These are phyloP conservation scores for Scaptodrosophila lebanonensis DNA, from an alignment of 1,140 invertebrate species.

Conservation along the genomic window DNA sequence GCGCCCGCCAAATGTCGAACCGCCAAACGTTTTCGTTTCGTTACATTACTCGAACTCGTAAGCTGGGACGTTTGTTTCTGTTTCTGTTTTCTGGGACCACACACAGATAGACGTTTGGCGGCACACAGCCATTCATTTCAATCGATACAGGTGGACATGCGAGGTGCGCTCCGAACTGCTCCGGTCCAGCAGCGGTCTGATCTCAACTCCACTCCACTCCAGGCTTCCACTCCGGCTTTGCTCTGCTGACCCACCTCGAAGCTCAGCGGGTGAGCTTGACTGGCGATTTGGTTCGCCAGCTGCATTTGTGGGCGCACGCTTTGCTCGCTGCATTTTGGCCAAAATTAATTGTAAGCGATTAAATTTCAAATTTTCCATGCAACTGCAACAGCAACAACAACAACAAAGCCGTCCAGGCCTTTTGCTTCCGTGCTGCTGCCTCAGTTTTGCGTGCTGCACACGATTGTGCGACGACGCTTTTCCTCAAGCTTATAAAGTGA, in stretches of 20 bases:
- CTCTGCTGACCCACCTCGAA: conserved; percentile 52
- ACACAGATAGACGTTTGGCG: conserved; percentile 12
- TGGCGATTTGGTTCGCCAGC: too few species aligned
- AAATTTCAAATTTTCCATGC: conserved; percentile 76
- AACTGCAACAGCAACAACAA: conserved; percentile 28
- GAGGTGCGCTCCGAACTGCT: conserved; percentile 7
- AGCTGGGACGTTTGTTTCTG: too few species aligned
- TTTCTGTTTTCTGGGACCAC: conserved; percentile 44
- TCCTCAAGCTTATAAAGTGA: conserved; percentile 41
- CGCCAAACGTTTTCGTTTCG: conserved; percentile 36
- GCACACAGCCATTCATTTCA: conserved; percentile 5
- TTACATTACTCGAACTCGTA: too few species aligned
- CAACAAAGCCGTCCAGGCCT: conserved; percentile 9
- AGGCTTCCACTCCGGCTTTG: background rate
- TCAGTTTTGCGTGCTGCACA: conserved; percentile 50
- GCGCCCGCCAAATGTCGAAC: conserved; percentile 69
- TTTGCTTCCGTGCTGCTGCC: conserved; percentile 68
- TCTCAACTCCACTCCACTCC: too few species aligned
- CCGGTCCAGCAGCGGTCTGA: too few species aligned
- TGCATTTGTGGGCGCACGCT: conserved; percentile 30
- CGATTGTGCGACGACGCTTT: background rate
- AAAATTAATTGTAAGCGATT: conserved; percentile 74
- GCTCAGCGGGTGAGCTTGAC: conserved; percentile 63
- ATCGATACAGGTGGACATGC: conserved; percentile 70
- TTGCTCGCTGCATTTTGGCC: conserved; percentile 48